Evolutionary conservation across 2,888 invertebrate genomes (phyloP).

Genomic region (Acrobasis suavella): DNA sequence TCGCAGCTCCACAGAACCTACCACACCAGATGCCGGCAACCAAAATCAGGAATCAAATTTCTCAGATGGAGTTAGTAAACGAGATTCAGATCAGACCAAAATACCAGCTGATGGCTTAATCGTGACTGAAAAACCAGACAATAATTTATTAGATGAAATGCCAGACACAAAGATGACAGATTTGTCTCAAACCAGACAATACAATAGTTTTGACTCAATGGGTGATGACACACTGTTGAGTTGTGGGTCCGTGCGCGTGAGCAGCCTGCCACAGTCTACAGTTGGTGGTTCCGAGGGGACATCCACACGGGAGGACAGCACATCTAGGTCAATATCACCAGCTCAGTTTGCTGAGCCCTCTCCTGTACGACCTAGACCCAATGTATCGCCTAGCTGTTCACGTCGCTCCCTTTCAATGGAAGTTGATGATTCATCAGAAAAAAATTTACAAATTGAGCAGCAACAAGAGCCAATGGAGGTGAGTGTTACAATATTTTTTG

Average conservation of each 20-base stretch:
- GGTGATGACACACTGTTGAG: conserved; percentile 72
- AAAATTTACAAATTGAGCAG: conserved; percentile 70
- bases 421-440: conserved; percentile 74
- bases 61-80: conserved; percentile 63
- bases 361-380: conserved; percentile 63
- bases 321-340: conserved; percentile 73
- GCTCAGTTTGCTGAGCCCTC: conserved; percentile 76
- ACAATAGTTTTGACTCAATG: conserved; percentile 77
- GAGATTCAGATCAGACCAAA: conserved; percentile 62
- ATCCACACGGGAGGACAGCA: conserved; percentile 68
- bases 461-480: conserved; percentile 77
- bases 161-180: conserved; percentile 80
- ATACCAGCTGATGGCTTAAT: conserved; percentile 74
- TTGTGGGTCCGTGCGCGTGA: conserved; percentile 72
- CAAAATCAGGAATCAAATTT: conserved; percentile 68
- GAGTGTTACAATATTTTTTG: conserved; percentile 33
- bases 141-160: conserved; percentile 75
- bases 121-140: conserved; percentile 76
- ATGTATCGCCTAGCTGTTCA: conserved; percentile 75
- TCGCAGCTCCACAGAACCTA: conserved; percentile 58
- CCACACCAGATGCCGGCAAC: conserved; percentile 57
- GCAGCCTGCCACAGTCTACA: conserved; percentile 65
- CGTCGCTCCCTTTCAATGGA: conserved; percentile 76
- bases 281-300: conserved; percentile 63
- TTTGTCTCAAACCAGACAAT: conserved; percentile 74